phyloP scores from a whole-genome alignment of 2,797 vertebrate species.

The Hephaestus fuliginosus region DNA sequence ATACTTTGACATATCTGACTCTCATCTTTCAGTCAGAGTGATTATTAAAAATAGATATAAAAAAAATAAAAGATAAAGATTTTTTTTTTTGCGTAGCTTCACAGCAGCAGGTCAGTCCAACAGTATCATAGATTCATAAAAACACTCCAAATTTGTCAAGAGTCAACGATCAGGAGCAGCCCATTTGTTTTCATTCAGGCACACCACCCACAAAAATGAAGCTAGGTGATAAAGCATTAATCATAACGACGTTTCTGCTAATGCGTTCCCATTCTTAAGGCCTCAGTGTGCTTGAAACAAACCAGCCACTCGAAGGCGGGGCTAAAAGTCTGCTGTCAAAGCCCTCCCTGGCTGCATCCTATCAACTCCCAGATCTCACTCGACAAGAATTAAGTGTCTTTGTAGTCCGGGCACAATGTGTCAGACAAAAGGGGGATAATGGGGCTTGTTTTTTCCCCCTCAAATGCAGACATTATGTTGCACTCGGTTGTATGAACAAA shows the following conservation, averaged over 20 bases:
- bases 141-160: background rate
- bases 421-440: background rate
- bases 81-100: background rate
- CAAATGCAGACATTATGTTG: background rate
- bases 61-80: background rate
- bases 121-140: slow-evolving; percentile 36
- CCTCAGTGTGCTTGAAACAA: slow-evolving; percentile 12
- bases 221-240: slow-evolving; percentile 50
- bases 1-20: background rate
- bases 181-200: slow-evolving; percentile 56
- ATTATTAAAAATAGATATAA: background rate
- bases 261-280: slow-evolving; percentile 13
- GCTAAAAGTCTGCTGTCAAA: slow-evolving; percentile 7
- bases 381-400: slow-evolving; percentile 1
- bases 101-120: slow-evolving; percentile 1
- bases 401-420: background rate
- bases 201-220: slow-evolving; percentile 13
- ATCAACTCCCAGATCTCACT: background rate
- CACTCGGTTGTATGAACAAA: background rate
- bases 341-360: background rate
- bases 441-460: background rate
- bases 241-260: slow-evolving; percentile 34
- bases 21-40: background rate
- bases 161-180: slow-evolving; percentile 19
- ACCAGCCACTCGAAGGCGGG: background rate